phyloP scores from a whole-genome alignment of 2,113 vertebrate species.

The Pseudonaja textilis region DNA sequence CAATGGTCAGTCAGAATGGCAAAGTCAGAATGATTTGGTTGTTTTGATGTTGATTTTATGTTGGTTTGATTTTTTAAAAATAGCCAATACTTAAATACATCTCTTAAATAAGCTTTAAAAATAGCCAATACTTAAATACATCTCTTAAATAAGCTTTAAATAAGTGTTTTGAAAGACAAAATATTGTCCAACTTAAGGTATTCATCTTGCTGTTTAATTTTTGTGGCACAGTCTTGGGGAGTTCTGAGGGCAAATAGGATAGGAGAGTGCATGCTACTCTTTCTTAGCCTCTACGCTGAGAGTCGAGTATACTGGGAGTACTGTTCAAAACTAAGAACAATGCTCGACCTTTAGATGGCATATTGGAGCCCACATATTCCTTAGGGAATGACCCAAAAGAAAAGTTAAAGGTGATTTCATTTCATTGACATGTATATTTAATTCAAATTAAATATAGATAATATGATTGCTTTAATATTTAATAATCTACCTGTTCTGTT shows the following conservation, averaged over 20 bases:
- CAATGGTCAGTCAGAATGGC: not conserved
- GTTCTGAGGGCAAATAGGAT: not conserved
- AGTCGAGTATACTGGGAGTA: not conserved
- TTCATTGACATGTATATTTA: not conserved
- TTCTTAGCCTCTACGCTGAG: not conserved
- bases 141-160: not conserved
- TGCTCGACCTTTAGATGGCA: not conserved
- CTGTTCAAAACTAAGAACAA: not conserved
- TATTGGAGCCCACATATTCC: not conserved
- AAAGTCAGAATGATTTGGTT: not conserved
- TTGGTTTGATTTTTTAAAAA: not conserved
- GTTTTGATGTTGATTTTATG: not conserved
- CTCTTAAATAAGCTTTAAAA: not conserved
- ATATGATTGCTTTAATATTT: not conserved
- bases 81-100: not conserved
- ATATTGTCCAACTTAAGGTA: not conserved
- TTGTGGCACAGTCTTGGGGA: not conserved
- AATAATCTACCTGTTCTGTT: not conserved
- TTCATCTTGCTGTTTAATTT: not conserved
- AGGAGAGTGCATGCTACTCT: not conserved
- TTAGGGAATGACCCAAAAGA: not conserved
- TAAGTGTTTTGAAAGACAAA: not conserved
- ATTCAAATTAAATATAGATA: not conserved
- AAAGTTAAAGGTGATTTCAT: not conserved
- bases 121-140: not conserved